These are phyloP conservation scores for Lysandra bellargus DNA, from an alignment of 2,888 invertebrate genomes.

Conservation along the genomic window DNA sequence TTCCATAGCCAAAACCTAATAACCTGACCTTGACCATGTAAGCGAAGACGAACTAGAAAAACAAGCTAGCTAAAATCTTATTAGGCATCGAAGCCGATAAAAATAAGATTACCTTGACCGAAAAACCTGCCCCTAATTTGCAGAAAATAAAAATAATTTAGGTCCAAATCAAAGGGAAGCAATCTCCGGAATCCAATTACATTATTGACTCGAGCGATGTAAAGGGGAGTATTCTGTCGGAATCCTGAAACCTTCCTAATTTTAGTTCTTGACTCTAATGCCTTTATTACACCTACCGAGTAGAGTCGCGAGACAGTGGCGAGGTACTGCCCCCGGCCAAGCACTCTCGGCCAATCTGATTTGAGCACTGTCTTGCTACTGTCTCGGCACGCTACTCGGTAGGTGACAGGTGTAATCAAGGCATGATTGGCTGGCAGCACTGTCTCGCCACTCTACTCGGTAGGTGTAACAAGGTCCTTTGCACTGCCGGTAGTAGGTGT, in stretches of 20 bases:
- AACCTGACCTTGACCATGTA: background rate
- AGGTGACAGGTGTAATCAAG: too few species aligned
- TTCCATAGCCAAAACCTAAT: background rate
- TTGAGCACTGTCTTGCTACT: too few species aligned
- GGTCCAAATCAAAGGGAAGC: background rate
- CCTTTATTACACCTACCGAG: too few species aligned
- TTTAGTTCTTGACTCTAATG: conserved; percentile 4
- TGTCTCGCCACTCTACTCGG: too few species aligned
- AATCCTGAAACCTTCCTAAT: conserved; percentile 16
- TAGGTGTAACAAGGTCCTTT: too few species aligned
- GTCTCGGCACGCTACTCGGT: too few species aligned
- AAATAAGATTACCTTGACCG: background rate
- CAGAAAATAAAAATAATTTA: background rate
- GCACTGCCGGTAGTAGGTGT: too few species aligned
- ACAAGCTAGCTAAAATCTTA: background rate
- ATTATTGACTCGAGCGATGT: background rate
- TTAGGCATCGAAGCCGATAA: background rate
- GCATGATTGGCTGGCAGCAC: too few species aligned
- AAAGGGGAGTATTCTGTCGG: background rate
- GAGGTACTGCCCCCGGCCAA: too few species aligned
- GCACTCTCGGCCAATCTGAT: too few species aligned
- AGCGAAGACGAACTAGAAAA: background rate
- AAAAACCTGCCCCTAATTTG: background rate
- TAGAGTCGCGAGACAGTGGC: too few species aligned
- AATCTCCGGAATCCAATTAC: background rate